These are phyloP conservation scores for Laticauda laticaudata DNA, from an alignment of 2,113 vertebrate genomes.

Conservation along the genomic window DNA sequence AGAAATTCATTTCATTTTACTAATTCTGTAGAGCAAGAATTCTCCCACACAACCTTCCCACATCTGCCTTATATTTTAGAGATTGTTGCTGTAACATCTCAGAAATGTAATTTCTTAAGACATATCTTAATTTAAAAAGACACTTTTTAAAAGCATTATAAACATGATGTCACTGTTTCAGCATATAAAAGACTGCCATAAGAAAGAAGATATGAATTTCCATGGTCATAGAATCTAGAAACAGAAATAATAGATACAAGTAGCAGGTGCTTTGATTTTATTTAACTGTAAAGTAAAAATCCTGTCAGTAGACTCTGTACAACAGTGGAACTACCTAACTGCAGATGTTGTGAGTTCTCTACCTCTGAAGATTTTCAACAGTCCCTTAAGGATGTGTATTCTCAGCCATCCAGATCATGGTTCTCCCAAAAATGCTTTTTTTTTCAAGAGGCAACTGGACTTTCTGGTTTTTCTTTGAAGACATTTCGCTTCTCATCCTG, in stretches of 20 bases:
- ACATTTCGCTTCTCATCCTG: too few relatives aligned
- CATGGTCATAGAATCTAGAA: not conserved
- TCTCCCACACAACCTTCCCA: not conserved
- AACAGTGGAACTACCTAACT: not conserved
- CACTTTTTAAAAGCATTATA: not conserved
- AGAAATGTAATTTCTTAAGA: not conserved
- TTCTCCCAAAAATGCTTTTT: too few relatives aligned
- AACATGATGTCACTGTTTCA: not conserved
- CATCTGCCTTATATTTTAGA: not conserved
- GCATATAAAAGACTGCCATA: not conserved
- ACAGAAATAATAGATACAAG: not conserved
- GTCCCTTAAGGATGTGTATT: not conserved
- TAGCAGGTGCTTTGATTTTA: not conserved
- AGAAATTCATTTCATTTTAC: not conserved
- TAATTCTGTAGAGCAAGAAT: not conserved
- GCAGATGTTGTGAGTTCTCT: not conserved
- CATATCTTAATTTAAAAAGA: not conserved
- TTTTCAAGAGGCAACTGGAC: too few relatives aligned
- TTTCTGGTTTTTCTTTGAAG: too few relatives aligned
- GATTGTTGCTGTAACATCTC: not conserved
- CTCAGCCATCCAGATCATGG: too few relatives aligned
- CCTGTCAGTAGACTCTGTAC: not conserved
- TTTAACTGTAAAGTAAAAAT: not conserved
- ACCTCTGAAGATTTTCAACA: not conserved
- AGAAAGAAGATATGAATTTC: not conserved